These are phyloP conservation scores for Scopus umbretta DNA, from an alignment of 2,113 vertebrate species.

Conservation along the genomic window DNA sequence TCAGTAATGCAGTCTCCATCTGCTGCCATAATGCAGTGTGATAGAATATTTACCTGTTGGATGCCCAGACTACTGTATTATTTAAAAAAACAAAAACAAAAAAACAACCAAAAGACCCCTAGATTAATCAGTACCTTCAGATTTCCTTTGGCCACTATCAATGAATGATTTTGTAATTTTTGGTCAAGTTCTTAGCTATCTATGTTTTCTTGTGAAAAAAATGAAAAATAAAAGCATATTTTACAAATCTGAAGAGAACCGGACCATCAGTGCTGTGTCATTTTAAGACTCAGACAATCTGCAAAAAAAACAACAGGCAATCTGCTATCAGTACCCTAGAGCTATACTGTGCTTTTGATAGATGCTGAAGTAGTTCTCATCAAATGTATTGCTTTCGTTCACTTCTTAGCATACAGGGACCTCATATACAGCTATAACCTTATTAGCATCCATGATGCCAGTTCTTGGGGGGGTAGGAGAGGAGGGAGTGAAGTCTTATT, in stretches of 20 bases:
- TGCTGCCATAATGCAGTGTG: not conserved
- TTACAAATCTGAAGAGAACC: not conserved
- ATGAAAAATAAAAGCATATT: not conserved
- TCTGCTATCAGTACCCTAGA: not conserved
- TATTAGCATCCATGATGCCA: not conserved
- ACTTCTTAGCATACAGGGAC: not conserved
- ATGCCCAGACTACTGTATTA: not conserved
- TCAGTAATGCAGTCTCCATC: not conserved
- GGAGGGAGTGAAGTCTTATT: not conserved
- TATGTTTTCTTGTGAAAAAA: not conserved
- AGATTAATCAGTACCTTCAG: not conserved
- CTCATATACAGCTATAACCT: not conserved
- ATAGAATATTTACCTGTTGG: not conserved
- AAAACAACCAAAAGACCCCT: no score
- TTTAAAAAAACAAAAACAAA: not conserved
- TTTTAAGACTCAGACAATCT: not conserved
- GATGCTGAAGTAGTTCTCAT: not conserved
- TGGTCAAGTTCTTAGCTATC: not conserved
- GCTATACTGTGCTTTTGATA: not conserved
- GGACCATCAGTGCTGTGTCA: not conserved
- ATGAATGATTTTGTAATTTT: not conserved
- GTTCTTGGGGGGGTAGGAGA: not conserved
- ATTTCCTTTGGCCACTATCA: not conserved
- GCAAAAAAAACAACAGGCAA: not conserved
- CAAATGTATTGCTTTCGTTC: not conserved